Evolutionary conservation across 1,140 invertebrate species (phyloP).

Genomic region (Drosophila navojoa): DNA sequence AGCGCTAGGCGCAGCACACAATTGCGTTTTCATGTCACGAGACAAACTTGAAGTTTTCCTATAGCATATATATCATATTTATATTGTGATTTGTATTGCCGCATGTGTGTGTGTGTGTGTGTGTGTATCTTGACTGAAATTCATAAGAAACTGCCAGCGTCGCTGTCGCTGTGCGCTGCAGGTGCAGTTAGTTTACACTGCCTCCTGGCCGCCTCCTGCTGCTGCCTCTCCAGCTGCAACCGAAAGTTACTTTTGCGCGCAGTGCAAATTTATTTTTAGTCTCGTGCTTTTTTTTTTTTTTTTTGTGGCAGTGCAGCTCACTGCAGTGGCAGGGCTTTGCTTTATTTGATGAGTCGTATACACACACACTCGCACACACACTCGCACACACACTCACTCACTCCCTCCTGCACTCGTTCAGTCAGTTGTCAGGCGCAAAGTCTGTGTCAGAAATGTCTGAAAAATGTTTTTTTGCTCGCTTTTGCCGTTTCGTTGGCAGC

Average conservation of each 20-base stretch:
- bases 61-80: constrained; percentile 21
- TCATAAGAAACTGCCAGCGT: constrained; percentile 22
- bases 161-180: constrained; percentile 1
- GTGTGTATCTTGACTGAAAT: constrained; percentile 6
- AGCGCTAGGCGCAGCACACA: background rate
- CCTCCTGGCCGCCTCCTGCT: background rate
- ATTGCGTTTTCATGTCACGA: constrained; percentile 35
- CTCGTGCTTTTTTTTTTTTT: constrained; percentile 1
- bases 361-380: constrained; percentile 22
- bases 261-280: constrained; percentile 73
- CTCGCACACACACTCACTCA: constrained; percentile 4
- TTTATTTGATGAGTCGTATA: constrained; percentile 39
- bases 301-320: constrained; percentile 49
- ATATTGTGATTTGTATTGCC: constrained; percentile 17
- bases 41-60: background rate
- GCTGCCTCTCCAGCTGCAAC: constrained; percentile 22
- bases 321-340: constrained; percentile 50
- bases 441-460: constrained; percentile 72
- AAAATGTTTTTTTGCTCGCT: constrained; percentile 47
- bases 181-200: constrained; percentile 17
- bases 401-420: constrained; percentile 10
- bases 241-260: constrained; percentile 46
- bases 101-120: too few species aligned
- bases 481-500: constrained; percentile 63
- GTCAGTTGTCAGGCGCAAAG: constrained; percentile 64